These are phyloP conservation scores for Eutrigla gurnardus DNA, from an alignment of 2,797 vertebrate species.

Conservation along the genomic window DNA sequence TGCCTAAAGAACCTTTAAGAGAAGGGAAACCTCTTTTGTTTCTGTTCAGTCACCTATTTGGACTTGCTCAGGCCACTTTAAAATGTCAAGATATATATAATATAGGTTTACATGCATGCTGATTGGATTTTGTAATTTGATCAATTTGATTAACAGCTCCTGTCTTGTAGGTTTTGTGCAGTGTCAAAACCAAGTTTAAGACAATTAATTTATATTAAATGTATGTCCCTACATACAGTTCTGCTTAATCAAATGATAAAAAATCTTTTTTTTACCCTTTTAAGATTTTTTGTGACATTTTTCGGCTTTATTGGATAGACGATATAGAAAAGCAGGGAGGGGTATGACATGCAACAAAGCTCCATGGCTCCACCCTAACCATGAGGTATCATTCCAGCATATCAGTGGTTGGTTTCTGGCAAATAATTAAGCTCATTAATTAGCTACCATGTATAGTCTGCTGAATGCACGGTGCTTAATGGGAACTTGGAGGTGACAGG, in stretches of 20 bases:
- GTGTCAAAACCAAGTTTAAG: neutral
- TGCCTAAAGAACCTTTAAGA: neutral
- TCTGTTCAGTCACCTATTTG: neutral
- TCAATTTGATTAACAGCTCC: neutral
- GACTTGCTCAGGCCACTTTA: neutral
- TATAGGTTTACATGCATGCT: neutral
- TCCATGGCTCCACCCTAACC: no score
- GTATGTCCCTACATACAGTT: neutral
- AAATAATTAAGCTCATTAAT: neutral
- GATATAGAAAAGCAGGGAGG: neutral
- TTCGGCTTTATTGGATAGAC: neutral
- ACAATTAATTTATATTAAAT: neutral
- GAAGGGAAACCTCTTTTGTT: neutral
- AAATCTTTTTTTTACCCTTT: neutral
- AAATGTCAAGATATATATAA: neutral
- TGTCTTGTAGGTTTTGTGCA: neutral
- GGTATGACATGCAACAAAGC: neutral
- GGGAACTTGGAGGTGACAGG: neutral
- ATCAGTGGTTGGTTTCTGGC: neutral
- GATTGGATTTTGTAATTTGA: neutral
- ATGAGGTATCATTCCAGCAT: neutral
- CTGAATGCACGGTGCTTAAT: neutral
- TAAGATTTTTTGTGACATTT: neutral
- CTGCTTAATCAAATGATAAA: neutral
- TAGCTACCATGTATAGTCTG: neutral